A percentile compares a stretch with the other conserved stretches of the same genome.
phyloP scores from a whole-genome alignment of 2,113 vertebrate species.

The Triplophysa siluroides region DNA sequence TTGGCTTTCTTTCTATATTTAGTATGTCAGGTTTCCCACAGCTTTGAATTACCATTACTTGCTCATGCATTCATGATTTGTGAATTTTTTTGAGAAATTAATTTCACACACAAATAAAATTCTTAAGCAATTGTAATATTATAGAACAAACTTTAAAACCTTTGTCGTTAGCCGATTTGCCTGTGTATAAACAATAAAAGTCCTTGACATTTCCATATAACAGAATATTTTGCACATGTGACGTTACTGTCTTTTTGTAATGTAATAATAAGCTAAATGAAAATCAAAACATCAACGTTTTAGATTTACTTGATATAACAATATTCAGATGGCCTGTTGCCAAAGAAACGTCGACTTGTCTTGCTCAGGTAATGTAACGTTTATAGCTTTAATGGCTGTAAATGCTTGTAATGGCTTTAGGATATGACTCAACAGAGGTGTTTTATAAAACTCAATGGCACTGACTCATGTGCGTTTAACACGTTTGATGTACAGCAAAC shows the following conservation, averaged over 20 bases:
- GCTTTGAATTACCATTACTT: no score
- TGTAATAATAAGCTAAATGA: neutral
- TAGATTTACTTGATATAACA: neutral
- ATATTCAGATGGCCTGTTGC: constrained; percentile 10
- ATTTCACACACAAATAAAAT: no score
- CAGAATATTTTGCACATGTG: no score
- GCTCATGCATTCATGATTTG: no score
- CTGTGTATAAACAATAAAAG: no score
- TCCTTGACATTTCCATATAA: no score
- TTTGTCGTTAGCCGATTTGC: no score
- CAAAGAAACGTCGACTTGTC: neutral
- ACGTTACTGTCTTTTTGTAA: no score
- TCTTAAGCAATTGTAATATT: no score
- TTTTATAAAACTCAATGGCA: constrained; percentile 1
- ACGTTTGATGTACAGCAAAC: neutral
- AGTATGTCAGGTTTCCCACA: no score
- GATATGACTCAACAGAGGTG: constrained; percentile 33
- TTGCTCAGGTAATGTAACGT: neutral
- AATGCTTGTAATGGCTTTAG: constrained; percentile 29
- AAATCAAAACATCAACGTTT: neutral
- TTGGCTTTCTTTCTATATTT: neutral
- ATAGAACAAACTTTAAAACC: no score
- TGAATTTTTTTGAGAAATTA: no score
- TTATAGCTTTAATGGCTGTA: constrained; percentile 25
- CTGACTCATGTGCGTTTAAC: constrained; percentile 37